phyloP scores from a whole-genome alignment of 2,888 invertebrate genomes.

The Synergus itoensis region DNA sequence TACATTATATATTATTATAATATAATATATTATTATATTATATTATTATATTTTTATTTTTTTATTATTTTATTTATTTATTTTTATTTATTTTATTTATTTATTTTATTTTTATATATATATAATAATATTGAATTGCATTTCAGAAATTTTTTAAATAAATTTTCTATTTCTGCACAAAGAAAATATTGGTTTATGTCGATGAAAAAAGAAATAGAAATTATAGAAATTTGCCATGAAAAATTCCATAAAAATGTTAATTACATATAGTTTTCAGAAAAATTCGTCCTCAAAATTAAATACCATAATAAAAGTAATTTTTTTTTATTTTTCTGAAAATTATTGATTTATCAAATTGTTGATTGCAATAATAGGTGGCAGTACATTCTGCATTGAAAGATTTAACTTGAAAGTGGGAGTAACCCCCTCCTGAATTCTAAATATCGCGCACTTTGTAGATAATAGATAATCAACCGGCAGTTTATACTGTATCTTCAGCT shows the following conservation, averaged over 20 bases:
- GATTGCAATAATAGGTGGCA: constrained; percentile 27
- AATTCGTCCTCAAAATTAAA: not conserved
- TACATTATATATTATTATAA: too few relatives aligned
- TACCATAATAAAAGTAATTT: not conserved
- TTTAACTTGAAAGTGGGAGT: constrained; percentile 46
- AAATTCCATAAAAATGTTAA: not conserved
- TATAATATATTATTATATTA: too few relatives aligned
- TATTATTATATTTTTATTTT: too few relatives aligned
- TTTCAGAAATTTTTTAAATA: too few relatives aligned
- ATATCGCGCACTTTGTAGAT: constrained; percentile 57
- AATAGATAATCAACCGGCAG: constrained; percentile 54
- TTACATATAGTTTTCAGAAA: not conserved
- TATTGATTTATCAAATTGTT: constrained; percentile 18
- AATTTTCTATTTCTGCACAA: too few relatives aligned
- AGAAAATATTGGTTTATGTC: too few relatives aligned
- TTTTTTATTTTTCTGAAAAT: not conserved
- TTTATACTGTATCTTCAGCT: constrained; percentile 63
- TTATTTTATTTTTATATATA: too few relatives aligned
- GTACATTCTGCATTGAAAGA: constrained; percentile 17
- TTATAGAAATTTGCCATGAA: not conserved
- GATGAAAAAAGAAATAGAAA: too few relatives aligned
- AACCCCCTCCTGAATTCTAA: constrained; percentile 41
- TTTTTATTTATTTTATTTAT: too few relatives aligned
- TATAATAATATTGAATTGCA: too few relatives aligned
- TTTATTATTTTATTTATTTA: too few relatives aligned